Percentiles rank a stretch among this genome's conserved stretches.
phyloP scores from a whole-genome alignment of 2,113 vertebrate species.

The Pelvicachromis taeniatus region DNA sequence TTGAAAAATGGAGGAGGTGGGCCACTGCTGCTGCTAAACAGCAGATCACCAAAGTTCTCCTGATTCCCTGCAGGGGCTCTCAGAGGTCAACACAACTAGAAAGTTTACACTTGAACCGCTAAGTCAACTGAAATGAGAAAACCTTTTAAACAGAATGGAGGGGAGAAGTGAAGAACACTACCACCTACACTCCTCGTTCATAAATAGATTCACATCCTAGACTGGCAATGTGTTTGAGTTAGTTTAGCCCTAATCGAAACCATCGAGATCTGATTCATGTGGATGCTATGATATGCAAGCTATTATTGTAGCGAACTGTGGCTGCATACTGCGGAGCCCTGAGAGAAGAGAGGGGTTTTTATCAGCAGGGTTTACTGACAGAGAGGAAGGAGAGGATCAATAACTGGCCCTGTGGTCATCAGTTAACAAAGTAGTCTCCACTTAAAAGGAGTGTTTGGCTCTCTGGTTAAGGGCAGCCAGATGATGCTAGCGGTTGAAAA shows the following conservation, averaged over 20 bases:
- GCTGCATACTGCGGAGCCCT: conserved; percentile 30
- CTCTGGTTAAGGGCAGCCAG: conserved; percentile 67
- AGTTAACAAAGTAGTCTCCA: conserved; percentile 75
- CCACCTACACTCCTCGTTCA: conserved; percentile 72
- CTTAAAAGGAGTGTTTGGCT: conserved; percentile 72
- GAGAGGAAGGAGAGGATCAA: conserved; percentile 70
- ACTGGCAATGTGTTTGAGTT: conserved; percentile 57
- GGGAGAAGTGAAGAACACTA: conserved; percentile 58
- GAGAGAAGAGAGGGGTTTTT: conserved; percentile 52
- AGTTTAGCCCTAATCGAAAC: conserved; percentile 68
- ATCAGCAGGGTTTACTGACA: conserved; percentile 64
- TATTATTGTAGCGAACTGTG: conserved; percentile 64
- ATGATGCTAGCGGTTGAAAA: conserved; percentile 71
- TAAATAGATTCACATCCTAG: conserved; percentile 64
- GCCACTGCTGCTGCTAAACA: conserved; percentile 60
- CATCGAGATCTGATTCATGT: conserved; percentile 69
- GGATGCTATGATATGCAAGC: conserved; percentile 57
- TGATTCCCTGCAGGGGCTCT: conserved; percentile 52
- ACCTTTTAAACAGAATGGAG: conserved; percentile 56
- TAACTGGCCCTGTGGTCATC: conserved; percentile 76
- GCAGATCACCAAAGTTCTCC: conserved; percentile 58
- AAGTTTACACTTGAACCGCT: conserved; percentile 65
- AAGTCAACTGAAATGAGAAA: conserved; percentile 69
- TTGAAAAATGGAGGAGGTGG: conserved; percentile 53
- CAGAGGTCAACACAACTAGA: conserved; percentile 61